phyloP scores from a whole-genome alignment of 2,797 vertebrate genomes.

The Crax fasciolata region DNA sequence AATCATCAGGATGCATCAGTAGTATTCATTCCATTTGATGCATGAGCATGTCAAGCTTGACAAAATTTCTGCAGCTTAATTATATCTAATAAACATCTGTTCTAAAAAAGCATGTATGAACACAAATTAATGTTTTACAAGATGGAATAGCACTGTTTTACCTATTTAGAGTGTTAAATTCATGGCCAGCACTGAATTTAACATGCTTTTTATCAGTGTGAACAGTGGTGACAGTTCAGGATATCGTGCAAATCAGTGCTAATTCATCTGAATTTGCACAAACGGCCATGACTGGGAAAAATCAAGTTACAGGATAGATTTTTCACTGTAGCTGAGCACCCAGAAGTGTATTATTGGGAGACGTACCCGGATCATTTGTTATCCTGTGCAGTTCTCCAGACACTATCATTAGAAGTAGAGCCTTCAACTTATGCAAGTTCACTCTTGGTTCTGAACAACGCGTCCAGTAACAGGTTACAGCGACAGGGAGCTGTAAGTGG shows the following conservation, averaged over 20 bases:
- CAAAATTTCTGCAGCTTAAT: not conserved
- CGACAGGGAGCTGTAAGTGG: constrained; percentile 85
- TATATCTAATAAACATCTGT: not conserved
- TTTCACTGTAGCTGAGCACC: not conserved
- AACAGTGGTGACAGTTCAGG: not conserved
- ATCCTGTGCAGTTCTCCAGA: constrained; percentile 85
- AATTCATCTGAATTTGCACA: not conserved
- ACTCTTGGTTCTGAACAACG: constrained; percentile 81
- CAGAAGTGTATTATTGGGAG: not conserved
- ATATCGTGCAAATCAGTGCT: not conserved
- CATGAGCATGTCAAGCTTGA: rapidly evolving
- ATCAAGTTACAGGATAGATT: not conserved
- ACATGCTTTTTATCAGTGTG: not conserved
- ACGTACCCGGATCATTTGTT: constrained; percentile 73
- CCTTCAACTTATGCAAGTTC: constrained; percentile 84
- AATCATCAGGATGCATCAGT: rapidly evolving
- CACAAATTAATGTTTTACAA: not conserved
- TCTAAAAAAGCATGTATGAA: not conserved
- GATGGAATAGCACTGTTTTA: not conserved
- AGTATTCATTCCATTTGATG: not conserved
- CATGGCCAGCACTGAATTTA: not conserved
- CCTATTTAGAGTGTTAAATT: not conserved
- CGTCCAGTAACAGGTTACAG: constrained; percentile 90
- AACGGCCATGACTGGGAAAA: rapidly evolving
- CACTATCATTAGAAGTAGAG: constrained; percentile 89